Conservation (phyloP, 2,113 vertebrate species). For the Tenrec ecaudatus region DNA sequence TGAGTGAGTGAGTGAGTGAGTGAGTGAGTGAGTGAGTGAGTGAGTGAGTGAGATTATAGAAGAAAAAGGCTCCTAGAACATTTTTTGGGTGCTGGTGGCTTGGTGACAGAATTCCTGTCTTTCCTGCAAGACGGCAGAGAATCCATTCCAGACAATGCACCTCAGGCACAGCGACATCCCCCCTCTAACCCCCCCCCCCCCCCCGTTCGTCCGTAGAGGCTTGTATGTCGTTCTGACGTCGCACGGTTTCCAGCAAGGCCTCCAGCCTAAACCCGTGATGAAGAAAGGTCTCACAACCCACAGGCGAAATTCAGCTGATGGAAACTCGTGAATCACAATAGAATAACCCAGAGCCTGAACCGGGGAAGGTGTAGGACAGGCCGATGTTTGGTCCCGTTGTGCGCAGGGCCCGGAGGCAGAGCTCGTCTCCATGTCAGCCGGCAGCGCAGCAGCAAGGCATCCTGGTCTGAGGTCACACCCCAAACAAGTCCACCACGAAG, state of each 20-base stretch:
- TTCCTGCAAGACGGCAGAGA: neutral
- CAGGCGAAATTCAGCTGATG: neutral
- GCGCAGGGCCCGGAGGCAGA: neutral
- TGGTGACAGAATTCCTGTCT: neutral
- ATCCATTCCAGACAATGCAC: neutral
- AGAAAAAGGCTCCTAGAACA: too few species aligned
- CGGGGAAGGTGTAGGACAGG: neutral
- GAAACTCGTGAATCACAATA: neutral
- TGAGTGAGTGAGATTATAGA: too few species aligned
- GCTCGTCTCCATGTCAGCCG: neutral
- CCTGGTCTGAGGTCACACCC: neutral
- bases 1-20: too few species aligned
- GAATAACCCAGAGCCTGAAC: neutral
- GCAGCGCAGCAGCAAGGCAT: neutral
- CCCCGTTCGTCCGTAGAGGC: neutral
- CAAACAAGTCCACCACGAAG: conserved; percentile 31
- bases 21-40: too few species aligned
- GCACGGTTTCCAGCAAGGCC: neutral
- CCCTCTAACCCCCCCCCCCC: too few species aligned
- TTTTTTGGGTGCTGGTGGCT: neutral
- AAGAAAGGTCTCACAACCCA: neutral
- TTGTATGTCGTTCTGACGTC: neutral
- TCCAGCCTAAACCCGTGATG: neutral
- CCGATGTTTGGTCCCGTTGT: neutral
- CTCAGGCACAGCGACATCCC: neutral